These are phyloP conservation scores for Chloroclysta siterata DNA, from an alignment of 2,888 invertebrate species.

Conservation along the genomic window DNA sequence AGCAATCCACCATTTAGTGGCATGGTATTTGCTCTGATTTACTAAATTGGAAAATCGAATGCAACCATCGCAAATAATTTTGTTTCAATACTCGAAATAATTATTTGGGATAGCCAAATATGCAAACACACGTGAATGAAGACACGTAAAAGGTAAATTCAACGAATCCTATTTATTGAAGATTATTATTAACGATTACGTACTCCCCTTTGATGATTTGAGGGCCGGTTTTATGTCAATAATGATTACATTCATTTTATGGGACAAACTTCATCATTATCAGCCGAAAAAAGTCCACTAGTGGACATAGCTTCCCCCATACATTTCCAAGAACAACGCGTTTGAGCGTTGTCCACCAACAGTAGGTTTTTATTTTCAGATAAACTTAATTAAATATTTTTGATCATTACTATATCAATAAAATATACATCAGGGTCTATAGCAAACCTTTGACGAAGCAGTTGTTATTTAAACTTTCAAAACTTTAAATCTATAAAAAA, in stretches of 20 bases:
- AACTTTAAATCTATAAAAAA: not conserved
- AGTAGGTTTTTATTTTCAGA: too few relatives aligned
- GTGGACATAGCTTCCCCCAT: too few relatives aligned
- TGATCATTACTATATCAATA: too few relatives aligned
- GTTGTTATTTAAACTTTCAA: slow-evolving; percentile 1
- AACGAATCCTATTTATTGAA: slow-evolving; percentile 59
- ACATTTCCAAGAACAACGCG: too few relatives aligned
- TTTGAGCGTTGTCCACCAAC: too few relatives aligned
- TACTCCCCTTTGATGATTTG: slow-evolving; percentile 18
- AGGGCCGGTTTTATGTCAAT: slow-evolving; percentile 14
- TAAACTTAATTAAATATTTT: too few relatives aligned
- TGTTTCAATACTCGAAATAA: not conserved
- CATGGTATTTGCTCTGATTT: too few relatives aligned
- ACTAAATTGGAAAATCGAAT: slow-evolving; percentile 1
- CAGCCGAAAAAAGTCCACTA: too few relatives aligned
- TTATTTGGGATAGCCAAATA: slow-evolving; percentile 10
- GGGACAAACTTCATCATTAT: slow-evolving; percentile 5
- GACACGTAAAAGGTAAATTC: slow-evolving; percentile 39
- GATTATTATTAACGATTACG: slow-evolving; percentile 55
- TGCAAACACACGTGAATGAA: slow-evolving; percentile 39
- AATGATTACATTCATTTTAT: slow-evolving; percentile 15
- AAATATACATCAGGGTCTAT: not conserved
- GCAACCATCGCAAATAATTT: not conserved
- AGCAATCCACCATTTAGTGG: too few relatives aligned
- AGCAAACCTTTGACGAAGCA: not conserved